Evolutionary conservation across 2,113 vertebrate genomes (phyloP).

Genomic region (Heterotis niloticus): DNA sequence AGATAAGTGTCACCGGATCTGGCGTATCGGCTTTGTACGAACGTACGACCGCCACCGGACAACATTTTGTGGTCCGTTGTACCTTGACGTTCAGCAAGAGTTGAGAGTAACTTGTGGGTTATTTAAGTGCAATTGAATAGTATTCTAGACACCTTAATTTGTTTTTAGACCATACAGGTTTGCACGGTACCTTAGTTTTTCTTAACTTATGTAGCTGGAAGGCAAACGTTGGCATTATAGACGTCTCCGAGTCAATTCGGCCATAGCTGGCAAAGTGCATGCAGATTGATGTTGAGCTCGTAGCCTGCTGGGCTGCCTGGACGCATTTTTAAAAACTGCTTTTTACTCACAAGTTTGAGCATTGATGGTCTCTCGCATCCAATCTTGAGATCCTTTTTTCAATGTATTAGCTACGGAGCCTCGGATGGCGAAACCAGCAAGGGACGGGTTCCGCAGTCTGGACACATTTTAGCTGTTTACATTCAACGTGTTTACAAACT

Average conservation of each 20-base stretch:
- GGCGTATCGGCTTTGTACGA: slow-evolving; percentile 1
- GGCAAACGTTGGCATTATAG: slow-evolving; percentile 35
- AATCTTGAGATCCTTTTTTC: slow-evolving; percentile 1
- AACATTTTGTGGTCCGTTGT: slow-evolving; percentile 36
- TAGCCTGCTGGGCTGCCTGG: not conserved
- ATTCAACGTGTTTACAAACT: slow-evolving; percentile 37
- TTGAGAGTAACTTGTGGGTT: slow-evolving; percentile 22
- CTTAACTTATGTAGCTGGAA: slow-evolving; percentile 27
- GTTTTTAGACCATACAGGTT: slow-evolving; percentile 20
- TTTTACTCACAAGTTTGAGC: not conserved
- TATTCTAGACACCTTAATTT: slow-evolving; percentile 22
- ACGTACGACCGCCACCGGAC: slow-evolving; percentile 38
- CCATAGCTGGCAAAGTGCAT: slow-evolving; percentile 15
- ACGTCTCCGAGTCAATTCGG: slow-evolving; percentile 37
- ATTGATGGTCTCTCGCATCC: not conserved
- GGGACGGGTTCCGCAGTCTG: slow-evolving; percentile 38
- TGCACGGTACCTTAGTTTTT: slow-evolving; percentile 26
- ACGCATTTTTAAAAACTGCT: not conserved
- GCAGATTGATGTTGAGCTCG: not conserved
- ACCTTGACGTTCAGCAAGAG: slow-evolving; percentile 13
- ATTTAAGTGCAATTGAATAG: slow-evolving; percentile 44
- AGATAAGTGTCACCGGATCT: not conserved
- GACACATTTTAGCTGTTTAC: slow-evolving; percentile 65
- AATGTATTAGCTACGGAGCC: slow-evolving; percentile 44
- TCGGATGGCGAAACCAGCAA: not conserved